These are phyloP conservation scores for Electrophaes corylata DNA, from an alignment of 2,888 invertebrate species.

Conservation along the genomic window DNA sequence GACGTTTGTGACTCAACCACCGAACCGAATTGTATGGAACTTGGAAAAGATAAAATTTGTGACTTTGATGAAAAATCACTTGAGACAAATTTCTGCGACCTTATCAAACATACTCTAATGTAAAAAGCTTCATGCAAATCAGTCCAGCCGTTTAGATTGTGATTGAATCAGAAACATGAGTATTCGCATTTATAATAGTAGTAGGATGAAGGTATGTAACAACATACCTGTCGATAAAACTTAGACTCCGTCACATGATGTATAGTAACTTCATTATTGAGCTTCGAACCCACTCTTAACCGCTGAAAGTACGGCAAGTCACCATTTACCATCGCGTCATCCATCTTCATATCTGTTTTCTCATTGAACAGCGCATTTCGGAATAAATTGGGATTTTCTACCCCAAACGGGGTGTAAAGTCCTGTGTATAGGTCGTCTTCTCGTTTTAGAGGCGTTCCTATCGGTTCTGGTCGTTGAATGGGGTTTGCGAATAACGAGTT, in stretches of 20 bases:
- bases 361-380: slow-evolving; percentile 71
- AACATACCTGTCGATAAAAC: slow-evolving; percentile 69
- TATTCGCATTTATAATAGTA: too few species aligned
- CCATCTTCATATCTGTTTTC: slow-evolving; percentile 49
- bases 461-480: slow-evolving; percentile 64
- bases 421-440: slow-evolving; percentile 37
- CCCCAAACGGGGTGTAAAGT: slow-evolving; percentile 74
- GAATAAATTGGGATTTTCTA: slow-evolving; percentile 71
- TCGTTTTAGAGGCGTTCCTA: slow-evolving; percentile 54
- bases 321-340: slow-evolving; percentile 60
- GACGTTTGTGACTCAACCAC: too few species aligned
- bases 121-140: too few species aligned
- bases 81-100: too few species aligned
- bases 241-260: slow-evolving; percentile 78
- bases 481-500: slow-evolving; percentile 60
- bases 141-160: too few species aligned
- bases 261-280: slow-evolving; percentile 76
- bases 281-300: slow-evolving; percentile 69
- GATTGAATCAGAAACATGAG: too few species aligned
- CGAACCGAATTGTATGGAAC: too few species aligned
- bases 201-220: too few species aligned
- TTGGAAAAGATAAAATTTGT: too few species aligned
- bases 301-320: slow-evolving; percentile 77
- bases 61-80: too few species aligned
- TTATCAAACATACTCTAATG: too few species aligned